Base-by-base conservation (phyloP, 2,888 invertebrate genomes). In the Acleris cristana region DNA sequence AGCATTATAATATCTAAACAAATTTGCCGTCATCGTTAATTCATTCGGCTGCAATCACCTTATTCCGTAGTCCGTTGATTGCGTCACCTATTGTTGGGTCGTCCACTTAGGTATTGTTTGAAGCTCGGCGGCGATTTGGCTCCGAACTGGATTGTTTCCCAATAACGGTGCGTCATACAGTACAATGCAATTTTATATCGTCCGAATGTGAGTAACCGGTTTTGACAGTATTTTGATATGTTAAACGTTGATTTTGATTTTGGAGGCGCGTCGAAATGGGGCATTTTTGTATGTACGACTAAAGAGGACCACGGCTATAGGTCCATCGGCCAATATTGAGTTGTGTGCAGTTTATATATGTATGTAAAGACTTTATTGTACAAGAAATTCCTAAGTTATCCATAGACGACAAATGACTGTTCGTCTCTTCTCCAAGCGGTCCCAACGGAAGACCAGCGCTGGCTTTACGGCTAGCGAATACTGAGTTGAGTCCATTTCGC, bases 31-130 rank as follows among this genome's bases (percentile, higher is more conserved):
- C 26, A 48, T 48, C 59, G 19, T 19, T 60, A 51, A 60, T 60
- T 34, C 59, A 26, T 34, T 19, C 18, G 16, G 73, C 73, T 76
- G 68, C 71, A 71, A 70, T 70, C 67, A 64, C 69, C 62, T 72
- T 74, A 74, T 76, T 75, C 72, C 73, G 65, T 56, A 26, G 58
- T 54, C 54, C 54, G 54, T 67, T 55, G 65, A 72, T 79, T 79
- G 78, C 79, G 75, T 78, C 78, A 78, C 18, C 51, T 60, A 60
- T 60, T 60, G 59, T 51, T 45, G 58, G 69, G 79, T 76, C 79
- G 79, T 75, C 79, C 79, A 73, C 76, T 79, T 76, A 77, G 79
- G 40, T 61, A 70, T 72, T 71, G 71, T 73, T 74, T 69, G 68
- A 72, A 55, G 23, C 76, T 74, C 72, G 76, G 73, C 73, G 72